These are phyloP conservation scores for Solea senegalensis DNA, from an alignment of 2,113 vertebrate species.

Conservation along the genomic window DNA sequence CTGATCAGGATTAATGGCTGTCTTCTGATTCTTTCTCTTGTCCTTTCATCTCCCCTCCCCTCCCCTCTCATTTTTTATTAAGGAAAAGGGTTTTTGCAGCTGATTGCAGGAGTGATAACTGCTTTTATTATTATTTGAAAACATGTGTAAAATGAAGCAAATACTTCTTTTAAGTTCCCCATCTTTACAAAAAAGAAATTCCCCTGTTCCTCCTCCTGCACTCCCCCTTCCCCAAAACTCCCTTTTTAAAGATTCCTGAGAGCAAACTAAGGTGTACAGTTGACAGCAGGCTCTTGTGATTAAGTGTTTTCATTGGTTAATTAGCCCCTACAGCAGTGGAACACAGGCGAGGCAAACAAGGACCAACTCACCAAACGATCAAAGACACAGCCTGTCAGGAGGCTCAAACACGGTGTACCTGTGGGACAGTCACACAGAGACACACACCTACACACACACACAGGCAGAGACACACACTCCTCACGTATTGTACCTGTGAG, in stretches of 20 bases:
- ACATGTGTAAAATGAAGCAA: slow-evolving; percentile 38
- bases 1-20: slow-evolving; percentile 67
- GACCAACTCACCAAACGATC: slow-evolving; percentile 73
- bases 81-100: slow-evolving; percentile 6
- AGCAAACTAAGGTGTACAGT: slow-evolving; percentile 68
- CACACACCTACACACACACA: slow-evolving; percentile 30
- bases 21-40: slow-evolving; percentile 33
- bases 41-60: not conserved
- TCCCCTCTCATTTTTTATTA: not conserved
- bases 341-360: slow-evolving; percentile 74
- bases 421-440: slow-evolving; percentile 70
- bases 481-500: slow-evolving; percentile 66
- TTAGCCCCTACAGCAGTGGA: slow-evolving; percentile 79
- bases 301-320: slow-evolving; percentile 81
- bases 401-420: slow-evolving; percentile 75
- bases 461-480: slow-evolving; percentile 16
- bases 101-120: slow-evolving; percentile 24
- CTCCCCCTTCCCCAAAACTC: slow-evolving; percentile 2
- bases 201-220: not conserved
- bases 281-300: slow-evolving; percentile 78
- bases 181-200: slow-evolving; percentile 16
- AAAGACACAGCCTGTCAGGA: slow-evolving; percentile 78
- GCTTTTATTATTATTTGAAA: slow-evolving; percentile 20
- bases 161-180: slow-evolving; percentile 41
- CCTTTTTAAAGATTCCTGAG: slow-evolving; percentile 66